phyloP scores from a whole-genome alignment of 2,888 invertebrate genomes.

The Campoplex capitator region DNA sequence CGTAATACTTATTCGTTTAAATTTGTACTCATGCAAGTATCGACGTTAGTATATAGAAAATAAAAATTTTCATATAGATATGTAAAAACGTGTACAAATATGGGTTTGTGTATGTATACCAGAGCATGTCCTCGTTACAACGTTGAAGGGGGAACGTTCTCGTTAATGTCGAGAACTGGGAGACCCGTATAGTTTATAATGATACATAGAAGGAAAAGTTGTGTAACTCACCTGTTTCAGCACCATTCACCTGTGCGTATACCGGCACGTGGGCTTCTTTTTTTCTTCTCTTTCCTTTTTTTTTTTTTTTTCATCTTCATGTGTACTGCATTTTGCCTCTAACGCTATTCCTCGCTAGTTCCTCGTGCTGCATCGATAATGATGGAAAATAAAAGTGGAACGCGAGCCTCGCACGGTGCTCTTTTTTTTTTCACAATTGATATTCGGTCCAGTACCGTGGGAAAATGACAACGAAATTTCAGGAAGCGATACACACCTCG shows the following conservation, averaged over 20 bases:
- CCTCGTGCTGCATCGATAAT: constrained; percentile 43
- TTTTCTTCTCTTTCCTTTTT: not conserved
- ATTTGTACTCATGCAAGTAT: not conserved
- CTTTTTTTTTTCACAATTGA: not conserved
- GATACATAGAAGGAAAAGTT: constrained; percentile 54
- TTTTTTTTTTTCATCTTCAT: constrained; percentile 2
- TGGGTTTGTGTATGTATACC: constrained; percentile 20
- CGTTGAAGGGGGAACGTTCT: constrained; percentile 60
- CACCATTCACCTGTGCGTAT: constrained; percentile 68
- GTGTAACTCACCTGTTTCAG: constrained; percentile 67
- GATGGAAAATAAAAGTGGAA: constrained; percentile 66
- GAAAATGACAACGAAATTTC: not conserved
- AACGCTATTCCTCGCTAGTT: constrained; percentile 1
- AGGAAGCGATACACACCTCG: not conserved
- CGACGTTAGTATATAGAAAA: not conserved
- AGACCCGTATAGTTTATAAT: constrained; percentile 39
- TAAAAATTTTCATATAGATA: not conserved
- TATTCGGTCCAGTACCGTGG: constrained; percentile 1
- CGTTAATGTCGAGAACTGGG: constrained; percentile 50
- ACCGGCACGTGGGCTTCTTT: constrained; percentile 27
- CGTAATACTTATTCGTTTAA: not conserved
- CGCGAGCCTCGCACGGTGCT: constrained; percentile 41
- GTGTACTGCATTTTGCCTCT: constrained; percentile 15
- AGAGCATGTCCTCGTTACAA: constrained; percentile 29
- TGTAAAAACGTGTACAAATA: not conserved